Conservation (phyloP, 1,140 invertebrate species). For the Polypedilum vanderplanki region DNA sequence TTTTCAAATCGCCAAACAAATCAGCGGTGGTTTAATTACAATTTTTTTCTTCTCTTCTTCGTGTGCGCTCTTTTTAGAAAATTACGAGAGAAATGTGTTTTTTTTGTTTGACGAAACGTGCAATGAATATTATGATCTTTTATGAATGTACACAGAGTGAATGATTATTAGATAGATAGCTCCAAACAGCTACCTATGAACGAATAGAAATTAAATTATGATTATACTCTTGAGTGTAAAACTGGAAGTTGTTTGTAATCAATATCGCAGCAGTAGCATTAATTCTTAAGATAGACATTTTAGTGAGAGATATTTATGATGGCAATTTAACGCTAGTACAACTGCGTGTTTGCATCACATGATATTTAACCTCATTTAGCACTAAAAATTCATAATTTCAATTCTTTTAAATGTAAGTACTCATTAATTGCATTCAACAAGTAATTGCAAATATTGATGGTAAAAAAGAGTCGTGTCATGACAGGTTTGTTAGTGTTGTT, state of each 20-base stretch:
- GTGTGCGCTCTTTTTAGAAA: neutral
- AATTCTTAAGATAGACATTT: neutral
- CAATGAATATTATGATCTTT: neutral
- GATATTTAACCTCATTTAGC: slow-evolving; percentile 17
- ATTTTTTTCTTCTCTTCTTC: neutral
- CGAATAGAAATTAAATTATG: neutral
- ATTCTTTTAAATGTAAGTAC: too few relatives aligned
- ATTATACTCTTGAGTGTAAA: neutral
- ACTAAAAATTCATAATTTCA: too few relatives aligned
- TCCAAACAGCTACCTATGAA: neutral
- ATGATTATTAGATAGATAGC: slow-evolving; percentile 1
- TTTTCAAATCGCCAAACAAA: slow-evolving; percentile 18
- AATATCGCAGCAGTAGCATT: neutral
- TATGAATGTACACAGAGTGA: neutral
- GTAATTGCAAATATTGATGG: too few relatives aligned
- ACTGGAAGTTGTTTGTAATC: slow-evolving; percentile 17
- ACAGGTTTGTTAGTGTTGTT: neutral
- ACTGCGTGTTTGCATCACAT: neutral
- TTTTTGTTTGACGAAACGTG: neutral
- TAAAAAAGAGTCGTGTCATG: neutral
- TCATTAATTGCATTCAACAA: too few relatives aligned
- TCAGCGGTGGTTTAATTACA: slow-evolving; percentile 16
- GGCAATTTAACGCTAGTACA: too few relatives aligned
- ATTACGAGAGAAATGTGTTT: neutral
- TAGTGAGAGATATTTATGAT: neutral